Conservation (phyloP, 2,113 vertebrate genomes). For the Aphelocoma coerulescens region DNA sequence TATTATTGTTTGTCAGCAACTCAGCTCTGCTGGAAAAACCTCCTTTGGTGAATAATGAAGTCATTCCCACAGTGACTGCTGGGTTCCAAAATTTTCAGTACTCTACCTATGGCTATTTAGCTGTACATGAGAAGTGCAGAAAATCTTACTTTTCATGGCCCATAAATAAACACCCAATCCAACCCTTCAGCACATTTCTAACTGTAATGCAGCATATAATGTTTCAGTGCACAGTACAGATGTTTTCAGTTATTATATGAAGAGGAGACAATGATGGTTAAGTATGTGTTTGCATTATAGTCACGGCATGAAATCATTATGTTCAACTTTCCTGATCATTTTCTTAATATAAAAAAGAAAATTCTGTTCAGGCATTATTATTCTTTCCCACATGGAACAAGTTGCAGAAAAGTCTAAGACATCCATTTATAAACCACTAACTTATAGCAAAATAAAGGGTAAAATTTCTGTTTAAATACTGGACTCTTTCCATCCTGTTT, state of each 20-base stretch:
- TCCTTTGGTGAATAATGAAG: constrained; percentile 56
- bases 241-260: constrained; percentile 71
- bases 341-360: constrained; percentile 45
- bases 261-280: constrained; percentile 68
- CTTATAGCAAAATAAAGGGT: neutral
- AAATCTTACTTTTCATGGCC: constrained; percentile 63
- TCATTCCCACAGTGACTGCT: constrained; percentile 62
- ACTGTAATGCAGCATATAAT: constrained; percentile 64
- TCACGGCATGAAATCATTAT: constrained; percentile 65
- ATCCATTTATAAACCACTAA: neutral
- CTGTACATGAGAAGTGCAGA: constrained; percentile 36
- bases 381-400: constrained; percentile 6
- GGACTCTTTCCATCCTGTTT: neutral
- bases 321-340: constrained; percentile 61
- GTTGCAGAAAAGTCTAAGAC: neutral
- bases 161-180: constrained; percentile 67
- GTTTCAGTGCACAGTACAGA: constrained; percentile 66
- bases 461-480: neutral
- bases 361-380: constrained; percentile 3
- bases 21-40: constrained; percentile 38
- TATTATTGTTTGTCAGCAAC: constrained; percentile 60
- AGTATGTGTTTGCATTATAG: constrained; percentile 68
- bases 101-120: constrained; percentile 63
- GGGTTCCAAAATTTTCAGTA: constrained; percentile 56
- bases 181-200: constrained; percentile 71